A percentile compares a stretch with the other conserved stretches of the same genome.
Conservation (phyloP, 1,140 invertebrate genomes). For the Lerema accius region DNA sequence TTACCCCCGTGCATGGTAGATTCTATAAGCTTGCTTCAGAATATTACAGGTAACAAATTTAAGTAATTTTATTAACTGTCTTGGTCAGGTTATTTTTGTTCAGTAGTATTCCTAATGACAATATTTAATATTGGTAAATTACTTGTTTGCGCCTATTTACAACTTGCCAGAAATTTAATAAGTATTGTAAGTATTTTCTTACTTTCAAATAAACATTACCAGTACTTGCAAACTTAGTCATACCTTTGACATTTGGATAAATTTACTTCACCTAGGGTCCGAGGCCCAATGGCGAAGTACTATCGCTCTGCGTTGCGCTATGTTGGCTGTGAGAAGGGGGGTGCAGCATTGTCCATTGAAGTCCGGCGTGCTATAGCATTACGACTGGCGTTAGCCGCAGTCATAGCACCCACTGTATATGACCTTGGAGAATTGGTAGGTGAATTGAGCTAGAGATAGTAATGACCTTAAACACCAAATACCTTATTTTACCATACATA, state of each 20-base stretch:
- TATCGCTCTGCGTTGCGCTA: conserved; percentile 97
- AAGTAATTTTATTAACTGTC: too few relatives aligned
- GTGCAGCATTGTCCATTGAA: conserved; percentile 85
- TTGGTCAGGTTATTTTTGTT: too few relatives aligned
- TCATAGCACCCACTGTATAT: conserved; percentile 97
- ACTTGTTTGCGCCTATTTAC: too few relatives aligned
- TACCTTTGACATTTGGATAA: too few relatives aligned
- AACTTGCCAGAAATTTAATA: too few relatives aligned
- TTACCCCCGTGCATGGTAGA: conserved; percentile 96
- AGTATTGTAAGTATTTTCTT: too few relatives aligned
- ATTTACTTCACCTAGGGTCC: conserved; percentile 78
- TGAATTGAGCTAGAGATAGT: conserved; percentile 28
- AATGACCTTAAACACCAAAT: neutral
- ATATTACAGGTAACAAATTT: conserved; percentile 91
- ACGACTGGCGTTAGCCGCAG: conserved; percentile 95
- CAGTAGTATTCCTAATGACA: too few relatives aligned
- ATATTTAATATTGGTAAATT: too few relatives aligned
- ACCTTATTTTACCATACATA: too few relatives aligned
- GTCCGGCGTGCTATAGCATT: conserved; percentile 92
- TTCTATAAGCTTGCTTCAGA: conserved; percentile 98
- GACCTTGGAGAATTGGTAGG: conserved; percentile 97
- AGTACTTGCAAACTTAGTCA: too few relatives aligned
- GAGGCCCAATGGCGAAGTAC: conserved; percentile 95
- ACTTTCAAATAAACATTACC: too few relatives aligned
- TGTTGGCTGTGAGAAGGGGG: conserved; percentile 95